phyloP scores from a whole-genome alignment of 2,888 invertebrate species.

The Sarcophaga carnaria region DNA sequence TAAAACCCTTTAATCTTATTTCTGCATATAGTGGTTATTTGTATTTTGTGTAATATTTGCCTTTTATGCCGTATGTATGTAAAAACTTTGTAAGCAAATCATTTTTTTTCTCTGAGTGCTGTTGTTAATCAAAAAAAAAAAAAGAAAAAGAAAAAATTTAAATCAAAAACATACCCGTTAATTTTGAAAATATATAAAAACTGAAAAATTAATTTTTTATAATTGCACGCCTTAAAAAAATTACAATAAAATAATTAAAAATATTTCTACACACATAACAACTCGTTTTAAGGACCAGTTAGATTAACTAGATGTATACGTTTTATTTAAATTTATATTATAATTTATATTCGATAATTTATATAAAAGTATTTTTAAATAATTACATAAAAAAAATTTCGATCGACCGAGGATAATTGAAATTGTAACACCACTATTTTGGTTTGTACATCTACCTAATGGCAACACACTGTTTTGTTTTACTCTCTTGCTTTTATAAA shows the following conservation, averaged over 20 bases:
- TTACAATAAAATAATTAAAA: neutral
- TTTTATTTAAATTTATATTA: no score
- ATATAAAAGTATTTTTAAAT: no score
- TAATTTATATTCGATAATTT: no score
- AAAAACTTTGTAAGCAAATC: neutral
- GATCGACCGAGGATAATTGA: no score
- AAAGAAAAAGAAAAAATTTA: neutral
- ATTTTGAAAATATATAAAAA: neutral
- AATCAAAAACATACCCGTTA: conserved; percentile 34
- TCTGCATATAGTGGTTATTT: no score
- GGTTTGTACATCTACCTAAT: no score
- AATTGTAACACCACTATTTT: no score
- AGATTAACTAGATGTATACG: neutral
- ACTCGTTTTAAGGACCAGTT: conserved; percentile 30
- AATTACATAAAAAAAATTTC: no score
- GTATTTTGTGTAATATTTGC: neutral
- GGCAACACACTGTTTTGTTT: no score
- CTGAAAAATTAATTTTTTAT: neutral
- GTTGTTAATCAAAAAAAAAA: neutral
- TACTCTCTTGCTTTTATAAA: no score
- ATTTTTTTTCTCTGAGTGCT: conserved; percentile 13
- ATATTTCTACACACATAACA: neutral
- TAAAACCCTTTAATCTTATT: no score
- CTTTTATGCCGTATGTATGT: neutral
- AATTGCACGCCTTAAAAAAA: conserved; percentile 21